Percentiles rank a stretch among this genome's conserved stretches.
phyloP scores from a whole-genome alignment of 2,113 vertebrate genomes.

The Sphaerodactylus townsendi region DNA sequence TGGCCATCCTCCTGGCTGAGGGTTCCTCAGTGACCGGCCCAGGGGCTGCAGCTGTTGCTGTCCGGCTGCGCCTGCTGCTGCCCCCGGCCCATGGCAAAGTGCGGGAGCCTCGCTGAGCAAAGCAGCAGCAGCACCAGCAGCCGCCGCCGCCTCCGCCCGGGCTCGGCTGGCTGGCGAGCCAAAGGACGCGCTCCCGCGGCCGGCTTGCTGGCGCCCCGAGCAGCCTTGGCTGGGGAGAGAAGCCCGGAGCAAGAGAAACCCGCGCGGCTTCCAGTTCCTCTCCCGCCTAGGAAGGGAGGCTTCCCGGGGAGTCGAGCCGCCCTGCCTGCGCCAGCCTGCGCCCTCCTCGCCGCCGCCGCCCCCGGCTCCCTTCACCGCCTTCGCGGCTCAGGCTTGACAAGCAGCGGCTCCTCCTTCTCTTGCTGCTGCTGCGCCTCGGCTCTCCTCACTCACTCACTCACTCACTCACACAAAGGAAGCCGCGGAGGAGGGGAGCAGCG shows the following conservation, averaged over 20 bases:
- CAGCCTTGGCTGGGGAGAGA: conserved; percentile 22
- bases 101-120: conserved; percentile 58
- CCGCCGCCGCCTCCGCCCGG: conserved; percentile 37
- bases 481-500: conserved; percentile 36
- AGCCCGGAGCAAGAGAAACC: conserved; percentile 24
- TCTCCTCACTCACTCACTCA: conserved; percentile 72
- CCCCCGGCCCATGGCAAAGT: conserved; percentile 76
- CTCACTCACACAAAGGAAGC: conserved; percentile 75
- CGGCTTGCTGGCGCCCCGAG: conserved; percentile 54
- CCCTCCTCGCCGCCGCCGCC: conserved; percentile 48
- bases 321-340: conserved; percentile 39
- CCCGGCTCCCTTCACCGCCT: conserved; percentile 29
- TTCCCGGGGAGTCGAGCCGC: conserved; percentile 35
- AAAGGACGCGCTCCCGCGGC: conserved; percentile 64
- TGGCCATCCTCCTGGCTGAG: conserved; percentile 83
- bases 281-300: conserved; percentile 4
- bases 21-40: conserved; percentile 69
- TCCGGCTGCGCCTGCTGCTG: conserved; percentile 51
- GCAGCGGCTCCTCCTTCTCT: conserved; percentile 52
- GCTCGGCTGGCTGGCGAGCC: conserved; percentile 69
- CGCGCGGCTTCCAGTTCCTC: conserved; percentile 27
- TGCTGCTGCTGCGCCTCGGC: neutral
- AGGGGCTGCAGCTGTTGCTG: conserved; percentile 63
- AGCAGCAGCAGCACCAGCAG: conserved; percentile 51
- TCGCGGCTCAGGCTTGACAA: no score